phyloP scores from a whole-genome alignment of 2,888 invertebrate genomes.

The Ennomos erosarius region DNA sequence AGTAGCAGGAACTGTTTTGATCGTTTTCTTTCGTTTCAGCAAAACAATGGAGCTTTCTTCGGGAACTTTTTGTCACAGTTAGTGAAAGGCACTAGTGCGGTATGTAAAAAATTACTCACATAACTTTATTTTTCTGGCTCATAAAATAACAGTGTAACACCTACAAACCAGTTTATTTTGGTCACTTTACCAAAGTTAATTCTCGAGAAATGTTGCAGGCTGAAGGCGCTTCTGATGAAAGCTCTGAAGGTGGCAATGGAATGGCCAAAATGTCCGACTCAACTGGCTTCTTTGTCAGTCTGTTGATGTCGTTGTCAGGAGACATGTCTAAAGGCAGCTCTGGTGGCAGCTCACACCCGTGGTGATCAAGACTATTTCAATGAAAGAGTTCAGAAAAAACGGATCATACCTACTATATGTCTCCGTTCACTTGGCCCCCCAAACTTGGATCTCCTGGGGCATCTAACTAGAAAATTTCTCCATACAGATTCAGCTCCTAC shows the following conservation, averaged over 20 bases:
- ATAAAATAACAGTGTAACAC: too few relatives aligned
- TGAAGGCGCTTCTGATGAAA: slow-evolving; percentile 56
- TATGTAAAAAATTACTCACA: slow-evolving; percentile 47
- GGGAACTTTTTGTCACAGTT: slow-evolving; percentile 74
- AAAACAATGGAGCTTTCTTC: slow-evolving; percentile 79
- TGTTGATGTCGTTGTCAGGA: slow-evolving; percentile 69
- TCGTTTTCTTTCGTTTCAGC: slow-evolving; percentile 52
- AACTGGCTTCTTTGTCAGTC: slow-evolving; percentile 66
- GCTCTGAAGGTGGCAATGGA: slow-evolving; percentile 52
- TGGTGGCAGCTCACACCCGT: slow-evolving; percentile 56
- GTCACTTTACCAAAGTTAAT: too few relatives aligned
- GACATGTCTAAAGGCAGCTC: slow-evolving; percentile 78
- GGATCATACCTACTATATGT: too few relatives aligned
- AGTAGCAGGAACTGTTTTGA: slow-evolving; percentile 1
- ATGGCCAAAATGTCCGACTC: slow-evolving; percentile 65
- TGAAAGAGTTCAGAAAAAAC: too few relatives aligned
- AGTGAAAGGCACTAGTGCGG: slow-evolving; percentile 76
- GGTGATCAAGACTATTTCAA: slow-evolving; percentile 35
- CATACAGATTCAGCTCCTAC: too few relatives aligned
- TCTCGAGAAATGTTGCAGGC: slow-evolving; percentile 46
- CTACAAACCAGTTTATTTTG: too few relatives aligned
- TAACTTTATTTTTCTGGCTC: too few relatives aligned
- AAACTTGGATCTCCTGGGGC: too few relatives aligned
- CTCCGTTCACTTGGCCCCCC: too few relatives aligned
- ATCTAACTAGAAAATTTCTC: too few relatives aligned